Percentiles rank a stretch among this genome's conserved stretches.
Evolutionary conservation across 1,140 invertebrate genomes (phyloP).

Genomic region (Parasteatoda tepidariorum): DNA sequence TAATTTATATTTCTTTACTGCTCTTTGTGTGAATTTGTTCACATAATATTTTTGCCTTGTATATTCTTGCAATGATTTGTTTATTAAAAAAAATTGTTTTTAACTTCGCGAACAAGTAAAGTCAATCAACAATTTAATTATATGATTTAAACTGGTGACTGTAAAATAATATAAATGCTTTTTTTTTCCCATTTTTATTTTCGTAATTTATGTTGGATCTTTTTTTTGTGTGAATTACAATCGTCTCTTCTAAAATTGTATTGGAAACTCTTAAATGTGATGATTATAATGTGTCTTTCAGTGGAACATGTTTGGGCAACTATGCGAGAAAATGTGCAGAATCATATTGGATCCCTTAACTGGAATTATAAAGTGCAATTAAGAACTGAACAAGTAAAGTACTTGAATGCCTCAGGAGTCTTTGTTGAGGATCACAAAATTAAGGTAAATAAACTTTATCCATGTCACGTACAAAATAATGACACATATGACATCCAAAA

Average conservation of each 20-base stretch:
- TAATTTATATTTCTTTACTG: too few relatives aligned
- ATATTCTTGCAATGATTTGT: too few relatives aligned
- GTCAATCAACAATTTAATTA: too few relatives aligned
- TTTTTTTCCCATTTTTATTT: too few relatives aligned
- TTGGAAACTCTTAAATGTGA: background rate
- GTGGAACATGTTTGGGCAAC: constrained; percentile 75
- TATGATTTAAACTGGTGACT: too few relatives aligned
- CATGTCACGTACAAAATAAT: background rate
- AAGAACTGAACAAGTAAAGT: constrained; percentile 81
- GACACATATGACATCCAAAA: too few relatives aligned
- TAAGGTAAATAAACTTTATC: constrained; percentile 64
- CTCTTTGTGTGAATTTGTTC: too few relatives aligned
- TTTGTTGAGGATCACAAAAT: constrained; percentile 86
- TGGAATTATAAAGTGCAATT: constrained; percentile 88
- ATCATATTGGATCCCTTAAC: constrained; percentile 90
- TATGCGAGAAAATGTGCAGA: constrained; percentile 80
- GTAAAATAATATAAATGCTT: too few relatives aligned
- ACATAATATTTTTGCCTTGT: too few relatives aligned
- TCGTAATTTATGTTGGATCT: too few relatives aligned
- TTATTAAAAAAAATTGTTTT: too few relatives aligned
- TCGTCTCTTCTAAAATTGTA: background rate
- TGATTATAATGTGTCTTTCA: background rate
- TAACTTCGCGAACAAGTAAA: too few relatives aligned
- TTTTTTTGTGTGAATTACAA: background rate
- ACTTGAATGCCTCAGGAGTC: constrained; percentile 88